Evolutionary conservation across 2,113 vertebrate genomes (phyloP).

Genomic region (Malurus elegans): DNA sequence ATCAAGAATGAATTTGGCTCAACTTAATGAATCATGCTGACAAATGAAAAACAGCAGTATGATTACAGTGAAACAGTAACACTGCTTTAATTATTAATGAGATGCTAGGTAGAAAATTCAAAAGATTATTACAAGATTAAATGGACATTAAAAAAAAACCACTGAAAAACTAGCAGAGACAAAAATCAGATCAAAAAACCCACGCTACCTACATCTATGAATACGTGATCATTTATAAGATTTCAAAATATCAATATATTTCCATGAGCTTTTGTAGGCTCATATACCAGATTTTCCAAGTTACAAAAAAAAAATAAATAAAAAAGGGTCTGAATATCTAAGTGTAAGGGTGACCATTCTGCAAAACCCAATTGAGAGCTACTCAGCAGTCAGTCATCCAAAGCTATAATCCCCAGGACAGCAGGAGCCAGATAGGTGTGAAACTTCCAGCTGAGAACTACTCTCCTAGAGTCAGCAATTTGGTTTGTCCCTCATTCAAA

Average conservation of each 20-base stretch:
- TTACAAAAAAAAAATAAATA: not conserved
- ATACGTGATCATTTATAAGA: not conserved
- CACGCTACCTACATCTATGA: not conserved
- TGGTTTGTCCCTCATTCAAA: not conserved
- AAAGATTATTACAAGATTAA: not conserved
- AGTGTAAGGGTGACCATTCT: not conserved
- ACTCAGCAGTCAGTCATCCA: not conserved
- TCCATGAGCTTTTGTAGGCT: not conserved
- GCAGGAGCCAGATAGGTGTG: not conserved
- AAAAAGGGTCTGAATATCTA: not conserved
- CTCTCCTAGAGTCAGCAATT: not conserved
- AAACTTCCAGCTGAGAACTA: not conserved
- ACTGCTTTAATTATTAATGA: not conserved
- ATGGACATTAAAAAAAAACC: not conserved
- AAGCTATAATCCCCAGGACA: not conserved
- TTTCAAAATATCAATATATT: not conserved
- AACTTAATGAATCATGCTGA: conserved; percentile 49
- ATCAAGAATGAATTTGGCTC: conserved; percentile 42
- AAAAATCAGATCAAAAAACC: not conserved
- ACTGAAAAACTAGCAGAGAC: not conserved
- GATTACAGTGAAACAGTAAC: not conserved
- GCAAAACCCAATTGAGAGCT: not conserved
- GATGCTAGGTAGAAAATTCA: not conserved
- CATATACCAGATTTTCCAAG: not conserved
- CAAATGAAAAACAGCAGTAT: conserved; percentile 46